These are phyloP conservation scores for Procambarus virginalis DNA, from an alignment of 1,140 invertebrate genomes.

Conservation along the genomic window DNA sequence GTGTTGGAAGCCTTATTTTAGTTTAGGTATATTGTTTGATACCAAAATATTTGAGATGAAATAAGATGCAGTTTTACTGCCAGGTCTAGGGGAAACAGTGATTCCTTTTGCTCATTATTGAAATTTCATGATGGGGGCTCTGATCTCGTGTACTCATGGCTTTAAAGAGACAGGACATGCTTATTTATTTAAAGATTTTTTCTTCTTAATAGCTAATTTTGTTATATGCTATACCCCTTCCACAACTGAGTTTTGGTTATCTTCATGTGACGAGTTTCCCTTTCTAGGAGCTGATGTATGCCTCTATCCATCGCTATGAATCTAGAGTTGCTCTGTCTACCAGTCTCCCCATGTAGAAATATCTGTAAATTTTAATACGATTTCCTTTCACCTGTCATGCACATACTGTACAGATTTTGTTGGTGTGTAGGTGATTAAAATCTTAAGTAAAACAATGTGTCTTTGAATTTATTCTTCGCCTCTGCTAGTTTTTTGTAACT, in stretches of 20 bases:
- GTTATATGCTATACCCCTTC: constrained; percentile 34
- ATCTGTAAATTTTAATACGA: neutral
- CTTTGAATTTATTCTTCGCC: constrained; percentile 7
- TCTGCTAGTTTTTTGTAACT: constrained; percentile 18
- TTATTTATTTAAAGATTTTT: constrained; percentile 11
- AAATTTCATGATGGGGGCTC: constrained; percentile 35
- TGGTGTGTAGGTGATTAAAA: neutral
- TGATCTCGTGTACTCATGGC: constrained; percentile 46
- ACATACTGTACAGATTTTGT: constrained; percentile 7
- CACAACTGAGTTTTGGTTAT: constrained; percentile 43
- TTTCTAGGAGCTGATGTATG: constrained; percentile 51
- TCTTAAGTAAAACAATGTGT: constrained; percentile 1
- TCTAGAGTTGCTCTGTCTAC: constrained; percentile 56
- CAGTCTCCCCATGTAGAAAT: constrained; percentile 36
- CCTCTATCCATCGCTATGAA: constrained; percentile 56
- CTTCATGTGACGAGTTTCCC: constrained; percentile 49
- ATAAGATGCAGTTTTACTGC: constrained; percentile 23
- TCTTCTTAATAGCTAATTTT: constrained; percentile 18
- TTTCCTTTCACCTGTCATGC: constrained; percentile 14
- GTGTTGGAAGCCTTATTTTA: constrained; percentile 24
- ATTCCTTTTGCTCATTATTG: constrained; percentile 23
- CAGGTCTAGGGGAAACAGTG: constrained; percentile 22
- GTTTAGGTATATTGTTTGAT: neutral
- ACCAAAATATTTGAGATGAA: constrained; percentile 4
- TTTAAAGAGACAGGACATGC: constrained; percentile 8